Evolutionary conservation across 2,888 invertebrate genomes (phyloP), one percentile per base, ranked within the genome.

Genomic region (Lasioglossum zephyrum): DNA sequence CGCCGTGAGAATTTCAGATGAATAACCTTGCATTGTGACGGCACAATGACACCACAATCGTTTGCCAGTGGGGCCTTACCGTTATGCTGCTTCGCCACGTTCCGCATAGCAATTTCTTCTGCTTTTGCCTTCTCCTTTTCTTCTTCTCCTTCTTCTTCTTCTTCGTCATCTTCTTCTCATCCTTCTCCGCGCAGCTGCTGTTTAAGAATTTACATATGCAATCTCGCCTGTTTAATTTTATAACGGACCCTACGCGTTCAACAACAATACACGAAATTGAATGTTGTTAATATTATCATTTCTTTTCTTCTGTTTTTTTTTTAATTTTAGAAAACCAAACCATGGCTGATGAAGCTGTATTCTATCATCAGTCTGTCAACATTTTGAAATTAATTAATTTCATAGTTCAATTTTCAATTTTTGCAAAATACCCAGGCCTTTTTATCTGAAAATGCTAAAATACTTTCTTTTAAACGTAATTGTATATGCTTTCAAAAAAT

Each of bases 21-120:
- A 93, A 94, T 94, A 94, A 94, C 94, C 94, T 94, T 94, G 94
- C 94, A 94, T 94, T 94, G 94, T 94, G 94, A 93, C 93, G 94
- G 94, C 92, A 93, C 93, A 93, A 94, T 93, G 94, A 93, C 94
- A 93, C 92, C 92, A 92, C 92, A 92, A 92, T 93, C 92, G 92
- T 93, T 93, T 92, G 94, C 93, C 90, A 93, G 92, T 91, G 91
- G 90, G 92, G 92, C 82, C 91, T 91, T 93, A 94, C 94, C 94
- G 94, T 94, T 94, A 94, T 89, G 90, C 92, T 92, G 93, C 92
- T 93, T 91, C 92, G 90, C 88, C 93, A 93, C 92, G 94, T 93
- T 91, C 91, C 91, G 95, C 94, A 94, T 95, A 93, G 92, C 92
- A 94, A 94, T 93, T 92, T 77, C 73, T 78, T 78, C 82, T 73